These are phyloP conservation scores for Zoanthus sansibaricus DNA, from an alignment of 92 coral and sea anemone species.

Conservation along the genomic window DNA sequence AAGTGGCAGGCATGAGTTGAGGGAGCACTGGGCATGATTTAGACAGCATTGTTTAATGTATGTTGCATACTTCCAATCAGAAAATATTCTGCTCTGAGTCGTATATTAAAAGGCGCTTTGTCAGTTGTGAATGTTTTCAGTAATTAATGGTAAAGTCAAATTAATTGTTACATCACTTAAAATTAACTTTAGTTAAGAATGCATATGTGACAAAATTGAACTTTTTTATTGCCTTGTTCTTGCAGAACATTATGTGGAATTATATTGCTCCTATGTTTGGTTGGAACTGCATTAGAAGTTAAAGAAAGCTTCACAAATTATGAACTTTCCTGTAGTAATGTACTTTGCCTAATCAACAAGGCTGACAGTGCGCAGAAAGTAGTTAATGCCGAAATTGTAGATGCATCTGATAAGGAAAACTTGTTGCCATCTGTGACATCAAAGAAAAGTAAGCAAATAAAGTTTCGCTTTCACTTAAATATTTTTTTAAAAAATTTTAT, in stretches of 20 bases:
- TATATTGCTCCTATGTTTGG: conserved; percentile 74
- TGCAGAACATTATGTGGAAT: conserved; percentile 79
- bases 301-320: conserved; percentile 15
- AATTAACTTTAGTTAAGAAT: too few species aligned
- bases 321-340: not conserved
- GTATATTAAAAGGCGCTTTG: too few species aligned
- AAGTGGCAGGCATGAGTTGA: too few species aligned
- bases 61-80: too few species aligned
- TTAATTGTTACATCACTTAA: too few species aligned
- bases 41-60: too few species aligned
- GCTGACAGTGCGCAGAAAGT: not conserved
- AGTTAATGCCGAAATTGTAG: conserved; percentile 5
- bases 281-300: conserved; percentile 81
- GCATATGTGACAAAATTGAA: not conserved
- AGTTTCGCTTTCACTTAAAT: too few species aligned
- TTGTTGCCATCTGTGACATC: conserved; percentile 3
- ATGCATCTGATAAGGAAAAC: not conserved
- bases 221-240: not conserved
- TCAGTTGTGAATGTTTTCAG: too few species aligned
- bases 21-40: too few species aligned
- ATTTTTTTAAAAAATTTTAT: too few species aligned
- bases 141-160: too few species aligned
- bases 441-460: conserved; percentile 8
- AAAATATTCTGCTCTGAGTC: too few species aligned
- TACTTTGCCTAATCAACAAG: not conserved